Evolutionary conservation across 2,888 invertebrate genomes (phyloP), one percentile per base, ranked within the genome.

Genomic region (Aelia acuminata): DNA sequence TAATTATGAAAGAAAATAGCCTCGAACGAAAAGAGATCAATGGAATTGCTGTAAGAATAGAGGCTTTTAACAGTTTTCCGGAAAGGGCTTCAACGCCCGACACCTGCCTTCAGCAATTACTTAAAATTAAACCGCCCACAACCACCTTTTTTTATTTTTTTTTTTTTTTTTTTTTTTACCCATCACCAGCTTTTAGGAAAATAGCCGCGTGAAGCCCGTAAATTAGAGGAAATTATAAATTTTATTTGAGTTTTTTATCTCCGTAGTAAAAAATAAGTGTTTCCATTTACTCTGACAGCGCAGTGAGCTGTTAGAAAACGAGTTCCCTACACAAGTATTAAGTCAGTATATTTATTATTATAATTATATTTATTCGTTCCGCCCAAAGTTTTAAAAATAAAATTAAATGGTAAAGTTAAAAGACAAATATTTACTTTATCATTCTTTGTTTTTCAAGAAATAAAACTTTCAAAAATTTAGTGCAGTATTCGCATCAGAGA

Each of bases 41-140:
- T 57, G 13, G 26, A 31, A 63, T 63, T 63, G 13, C 18, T 5
- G 15, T 15, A 31, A 63, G 31, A n/a, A 63, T 22, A 31, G 63
- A 31, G 20, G 31, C 31, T 63, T 7, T 7, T 63, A 63, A 63
- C 63, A 63, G 63, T 63, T 63, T 63, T 63, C 63, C 63, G 31
- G 63, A 63, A 63, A 63, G 63, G 31, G 2, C 63, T 63, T 63
- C 31, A 63, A 15, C 31, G 63, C 63, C 31, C 63, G 18, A 63
- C 63, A 63, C 63, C 63, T 63, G 63, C n/a, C 31, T 31, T 31
- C 1, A 18, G 31, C 63, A 63, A 63, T 63, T 63, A 63, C 63
- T 63, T 63, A 31, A 63, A 63, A 63, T 63, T 63, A 63, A 63
- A 35, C 63, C 63, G 31, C 63, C 63, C 63, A 63, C 63, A 57